Percentiles rank a stretch among this genome's conserved stretches.
phyloP scores from a whole-genome alignment of 2,797 vertebrate genomes.

The Cynopterus sphinx region DNA sequence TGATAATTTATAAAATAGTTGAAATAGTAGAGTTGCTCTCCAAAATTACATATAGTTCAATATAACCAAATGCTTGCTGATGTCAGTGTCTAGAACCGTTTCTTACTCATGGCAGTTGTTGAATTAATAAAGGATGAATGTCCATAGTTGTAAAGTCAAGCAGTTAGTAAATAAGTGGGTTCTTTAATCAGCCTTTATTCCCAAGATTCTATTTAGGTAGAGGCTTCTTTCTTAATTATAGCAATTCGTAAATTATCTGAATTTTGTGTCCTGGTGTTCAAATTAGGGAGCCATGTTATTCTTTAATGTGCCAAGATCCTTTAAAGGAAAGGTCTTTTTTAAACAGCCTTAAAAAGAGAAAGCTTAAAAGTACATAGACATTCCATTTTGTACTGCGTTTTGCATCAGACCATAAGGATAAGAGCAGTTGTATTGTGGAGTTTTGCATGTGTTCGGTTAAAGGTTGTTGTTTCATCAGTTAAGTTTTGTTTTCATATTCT shows the following conservation, averaged over 20 bases:
- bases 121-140: slow-evolving; percentile 30
- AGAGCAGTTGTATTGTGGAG: neutral
- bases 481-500: slow-evolving; percentile 39
- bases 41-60: neutral
- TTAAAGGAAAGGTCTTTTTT: slow-evolving; percentile 63
- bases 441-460: slow-evolving; percentile 12
- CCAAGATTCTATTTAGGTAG: slow-evolving; percentile 21
- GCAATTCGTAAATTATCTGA: slow-evolving; percentile 46
- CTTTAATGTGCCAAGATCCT: slow-evolving; percentile 65
- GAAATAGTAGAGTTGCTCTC: slow-evolving; percentile 50
- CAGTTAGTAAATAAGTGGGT: slow-evolving; percentile 40
- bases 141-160: neutral
- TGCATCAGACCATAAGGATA: slow-evolving; percentile 17
- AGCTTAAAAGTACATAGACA: neutral
- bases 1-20: slow-evolving; percentile 25
- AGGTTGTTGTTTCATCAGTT: neutral
- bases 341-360: slow-evolving; percentile 68
- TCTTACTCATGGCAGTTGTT: neutral
- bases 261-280: slow-evolving; percentile 57
- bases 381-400: slow-evolving; percentile 24
- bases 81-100: neutral
- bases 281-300: slow-evolving; percentile 13
- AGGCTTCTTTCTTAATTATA: slow-evolving; percentile 52
- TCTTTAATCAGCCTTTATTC: slow-evolving; percentile 25
- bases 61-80: neutral